Evolutionary conservation across 1,140 invertebrate genomes (phyloP), one percentile per base, ranked within the genome.

Genomic region (Heliconius melpomene): DNA sequence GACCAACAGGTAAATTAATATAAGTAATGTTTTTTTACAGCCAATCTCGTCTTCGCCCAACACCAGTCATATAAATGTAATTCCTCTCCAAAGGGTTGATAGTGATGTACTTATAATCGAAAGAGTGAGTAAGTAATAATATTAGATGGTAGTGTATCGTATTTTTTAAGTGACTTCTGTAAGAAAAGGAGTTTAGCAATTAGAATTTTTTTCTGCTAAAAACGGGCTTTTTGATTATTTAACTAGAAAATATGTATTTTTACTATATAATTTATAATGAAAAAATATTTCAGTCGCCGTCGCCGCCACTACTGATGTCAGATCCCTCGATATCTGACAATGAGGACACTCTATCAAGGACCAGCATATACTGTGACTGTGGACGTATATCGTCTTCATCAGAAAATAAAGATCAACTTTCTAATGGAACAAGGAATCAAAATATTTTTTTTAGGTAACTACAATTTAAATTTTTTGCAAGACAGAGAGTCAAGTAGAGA

Each of bases 41-140:
- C 60, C 26, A 16, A 26, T 66, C 23, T 66, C 60, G 60, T 26
- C 60, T 66, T 29, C 60, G 11, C 13, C 60, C 60, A 66, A 29
- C 26, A 29, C 13, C 11, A 66, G 60, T 7, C 60, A 29, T 8
- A 3, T 13, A 66, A 29, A 29, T 8, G 9, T 13, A 66, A 66
- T 66, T 16, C 60, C 23, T 66, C 26, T 29, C 23, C 23, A 66
- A 66, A 66, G 23, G 23, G 3, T n/a, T 66, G 60, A 77, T 40
- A 84, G 70, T 46, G 85, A 86, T 29, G 46, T 87, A 20, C 83
- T 85, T 11, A 40, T 85, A 23, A 83, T 87, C 77, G 87, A 88
- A 72, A 77, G 79, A 79, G 88, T 89, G 78, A 77, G 87, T 86
- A 74, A 52, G 26, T 46, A 70, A 9, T 60, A 23, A 1, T 26